Evolutionary conservation across 2,113 vertebrate genomes (phyloP).

Genomic region (Sturnus vulgaris): DNA sequence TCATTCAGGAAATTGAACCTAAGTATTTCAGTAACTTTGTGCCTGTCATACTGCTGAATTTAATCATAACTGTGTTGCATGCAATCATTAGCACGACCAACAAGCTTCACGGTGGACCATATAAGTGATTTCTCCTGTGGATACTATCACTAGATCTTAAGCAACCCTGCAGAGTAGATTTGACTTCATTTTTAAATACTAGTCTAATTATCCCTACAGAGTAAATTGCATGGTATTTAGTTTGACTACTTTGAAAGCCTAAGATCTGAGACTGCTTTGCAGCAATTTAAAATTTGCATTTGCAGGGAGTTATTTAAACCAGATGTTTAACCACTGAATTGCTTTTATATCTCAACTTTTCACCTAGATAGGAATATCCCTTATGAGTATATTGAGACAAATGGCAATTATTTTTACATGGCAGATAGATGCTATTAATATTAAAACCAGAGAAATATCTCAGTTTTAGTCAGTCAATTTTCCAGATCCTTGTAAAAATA

Average conservation of each 20-base stretch:
- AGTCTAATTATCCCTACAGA: constrained; percentile 17
- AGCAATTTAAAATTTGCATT: constrained; percentile 21
- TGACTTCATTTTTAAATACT: background rate
- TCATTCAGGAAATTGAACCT: background rate
- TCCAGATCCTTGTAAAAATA: background rate
- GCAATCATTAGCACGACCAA: background rate
- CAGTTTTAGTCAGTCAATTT: background rate
- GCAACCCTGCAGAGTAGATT: background rate
- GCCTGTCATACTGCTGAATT: background rate
- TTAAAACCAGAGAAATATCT: background rate
- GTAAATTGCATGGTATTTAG: constrained; percentile 24
- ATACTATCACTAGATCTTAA: background rate
- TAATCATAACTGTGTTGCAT: background rate
- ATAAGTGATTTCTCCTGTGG: background rate
- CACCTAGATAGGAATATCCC: background rate
- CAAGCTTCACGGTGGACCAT: background rate
- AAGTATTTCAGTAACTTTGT: background rate
- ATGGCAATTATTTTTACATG: background rate
- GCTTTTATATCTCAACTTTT: background rate
- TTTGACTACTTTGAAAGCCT: constrained; percentile 11
- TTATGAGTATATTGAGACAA: background rate
- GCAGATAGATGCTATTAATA: background rate
- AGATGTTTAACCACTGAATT: constrained; percentile 8
- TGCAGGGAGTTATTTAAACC: constrained; percentile 14
- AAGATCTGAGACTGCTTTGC: background rate